Conservation (phyloP, 2,113 vertebrate genomes). For the Saccopteryx leptura region DNA sequence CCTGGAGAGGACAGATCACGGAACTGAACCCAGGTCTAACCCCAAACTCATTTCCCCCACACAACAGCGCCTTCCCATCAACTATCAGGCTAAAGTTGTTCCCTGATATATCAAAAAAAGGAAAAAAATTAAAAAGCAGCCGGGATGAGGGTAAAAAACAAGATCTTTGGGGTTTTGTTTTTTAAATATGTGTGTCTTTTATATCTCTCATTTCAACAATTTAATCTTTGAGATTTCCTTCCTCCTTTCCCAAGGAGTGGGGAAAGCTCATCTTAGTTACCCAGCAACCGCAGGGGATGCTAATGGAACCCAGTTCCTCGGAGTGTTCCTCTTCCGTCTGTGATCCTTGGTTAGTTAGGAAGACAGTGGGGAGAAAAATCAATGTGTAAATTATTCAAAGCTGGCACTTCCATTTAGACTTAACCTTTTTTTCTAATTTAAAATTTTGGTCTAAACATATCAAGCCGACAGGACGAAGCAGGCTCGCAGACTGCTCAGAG, state of each 20-base stretch:
- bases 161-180: not conserved
- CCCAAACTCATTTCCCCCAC: not conserved
- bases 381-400: slow-evolving; percentile 50
- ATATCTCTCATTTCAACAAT: not conserved
- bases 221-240: slow-evolving; percentile 33
- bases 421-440: slow-evolving; percentile 36
- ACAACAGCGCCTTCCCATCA: not conserved
- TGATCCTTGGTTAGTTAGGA: not conserved
- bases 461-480: not conserved
- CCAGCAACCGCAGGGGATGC: not conserved
- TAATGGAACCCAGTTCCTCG: not conserved
- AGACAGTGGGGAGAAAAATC: slow-evolving; percentile 1
- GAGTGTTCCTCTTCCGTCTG: not conserved
- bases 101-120: not conserved
- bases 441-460: not conserved
- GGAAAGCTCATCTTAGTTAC: not conserved
- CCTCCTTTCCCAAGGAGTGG: not conserved
- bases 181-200: not conserved
- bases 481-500: not conserved
- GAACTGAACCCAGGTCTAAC: not conserved
- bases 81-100: not conserved
- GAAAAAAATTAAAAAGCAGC: not conserved
- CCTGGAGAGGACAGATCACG: not conserved
- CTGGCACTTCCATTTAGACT: not conserved
- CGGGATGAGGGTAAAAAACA: not conserved